Evolutionary conservation across 2,113 vertebrate species (phyloP).

Genomic region (Orycteropus afer): DNA sequence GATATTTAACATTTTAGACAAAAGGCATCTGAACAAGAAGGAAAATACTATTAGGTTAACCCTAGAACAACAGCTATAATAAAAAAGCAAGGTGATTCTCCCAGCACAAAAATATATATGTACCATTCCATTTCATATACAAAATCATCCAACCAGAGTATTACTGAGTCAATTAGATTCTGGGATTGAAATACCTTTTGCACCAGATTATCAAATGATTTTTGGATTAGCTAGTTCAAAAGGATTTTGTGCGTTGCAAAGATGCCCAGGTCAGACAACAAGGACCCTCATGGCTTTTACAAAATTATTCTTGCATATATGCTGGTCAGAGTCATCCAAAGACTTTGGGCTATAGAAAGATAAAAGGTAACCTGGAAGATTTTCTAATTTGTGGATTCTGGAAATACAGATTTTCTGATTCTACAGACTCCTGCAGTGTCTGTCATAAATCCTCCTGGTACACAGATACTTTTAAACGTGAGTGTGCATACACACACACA

Average conservation of each 20-base stretch:
- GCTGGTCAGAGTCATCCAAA: not conserved
- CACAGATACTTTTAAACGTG: not conserved
- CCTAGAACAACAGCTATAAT: not conserved
- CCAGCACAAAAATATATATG: not conserved
- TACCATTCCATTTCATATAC: not conserved
- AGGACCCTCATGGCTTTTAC: not conserved
- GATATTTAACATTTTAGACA: not conserved
- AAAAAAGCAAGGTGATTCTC: not conserved
- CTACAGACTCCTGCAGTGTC: not conserved
- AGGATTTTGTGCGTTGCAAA: not conserved
- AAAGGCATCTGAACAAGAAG: not conserved
- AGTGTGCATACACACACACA: no score
- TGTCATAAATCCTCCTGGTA: not conserved
- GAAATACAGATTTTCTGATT: not conserved
- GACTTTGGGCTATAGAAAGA: not conserved
- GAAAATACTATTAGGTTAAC: not conserved
- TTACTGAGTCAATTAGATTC: not conserved
- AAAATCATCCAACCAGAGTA: not conserved
- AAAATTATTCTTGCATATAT: not conserved
- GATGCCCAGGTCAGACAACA: not conserved
- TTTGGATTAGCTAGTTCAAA: not conserved
- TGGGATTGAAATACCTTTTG: not conserved
- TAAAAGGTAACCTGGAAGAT: not conserved
- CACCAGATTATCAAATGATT: no score
- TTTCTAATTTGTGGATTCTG: not conserved